Evolutionary conservation across 2,888 invertebrate species (phyloP), one percentile per base, ranked within the genome.

Genomic region (Palloptera scutellata): DNA sequence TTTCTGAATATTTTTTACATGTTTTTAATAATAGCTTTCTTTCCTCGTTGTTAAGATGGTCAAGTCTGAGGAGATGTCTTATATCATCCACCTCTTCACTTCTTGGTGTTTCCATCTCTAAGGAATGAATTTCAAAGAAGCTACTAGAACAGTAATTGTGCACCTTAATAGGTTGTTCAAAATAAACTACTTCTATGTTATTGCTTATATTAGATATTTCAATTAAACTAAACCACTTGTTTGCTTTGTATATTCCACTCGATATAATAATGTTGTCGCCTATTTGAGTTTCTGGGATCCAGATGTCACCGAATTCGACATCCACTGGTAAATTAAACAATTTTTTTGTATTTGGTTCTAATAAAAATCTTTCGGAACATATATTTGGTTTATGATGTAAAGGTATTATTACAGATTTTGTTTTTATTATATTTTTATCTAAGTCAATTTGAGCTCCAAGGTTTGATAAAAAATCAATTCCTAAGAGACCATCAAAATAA

Each of bases 371-470:
- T 3, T 51, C 30, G 4, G 30, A 51, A 13, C 48, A 45, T 15
- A 48, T 15, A 30, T 61, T 61, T 48, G 61, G 61, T 61, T 61
- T 61, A 2, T 4, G 48, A 11, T 19, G 30, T 51, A 61, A 17
- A 4, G 19, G 20, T 30, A 61, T 45, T 17, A 10, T 5, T 4
- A 51, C 4, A 51, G 20, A 30, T 48, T 48, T 30, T 12, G 61
- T 61, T 15, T 54, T 55, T 20, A 71, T 40, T 12, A 51, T n/a
- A n/a, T 61, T 40, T 15, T 67, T 64, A 5, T 13, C 52, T n/a
- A 61, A 10, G 15, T 61, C 61, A 11, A 61, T 30, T 51, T 51
- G 43, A 20, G 61, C 61, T n/a, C 20, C 51, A 20, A 61, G 13
- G 40, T 45, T 9, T n/a, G 48, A 51, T 19, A 61, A 17, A 11